Percentiles rank a stretch among this genome's conserved stretches.
These are phyloP conservation scores for Carcharodon carcharias DNA, from an alignment of 2,797 vertebrate genomes.

Conservation along the genomic window DNA sequence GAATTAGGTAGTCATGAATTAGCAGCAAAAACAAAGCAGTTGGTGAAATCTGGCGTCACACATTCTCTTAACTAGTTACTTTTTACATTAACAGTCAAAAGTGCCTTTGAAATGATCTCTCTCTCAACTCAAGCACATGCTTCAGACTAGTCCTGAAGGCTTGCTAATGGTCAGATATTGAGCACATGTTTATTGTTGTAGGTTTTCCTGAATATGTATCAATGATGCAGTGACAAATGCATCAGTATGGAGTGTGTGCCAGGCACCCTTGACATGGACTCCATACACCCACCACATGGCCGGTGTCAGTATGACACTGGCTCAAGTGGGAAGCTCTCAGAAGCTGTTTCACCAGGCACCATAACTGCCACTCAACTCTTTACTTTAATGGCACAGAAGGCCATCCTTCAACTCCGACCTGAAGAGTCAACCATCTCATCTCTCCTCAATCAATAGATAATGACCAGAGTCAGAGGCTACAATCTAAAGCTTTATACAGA, in stretches of 20 bases:
- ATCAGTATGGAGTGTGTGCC: neutral
- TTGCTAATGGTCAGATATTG: neutral
- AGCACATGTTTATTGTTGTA: neutral
- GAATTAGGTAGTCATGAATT: neutral
- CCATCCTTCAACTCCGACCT: neutral
- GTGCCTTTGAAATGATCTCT: neutral
- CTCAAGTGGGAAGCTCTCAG: neutral
- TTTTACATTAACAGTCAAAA: neutral
- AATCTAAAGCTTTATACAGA: neutral
- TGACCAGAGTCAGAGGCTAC: neutral
- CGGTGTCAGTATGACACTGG: neutral
- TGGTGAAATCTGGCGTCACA: neutral
- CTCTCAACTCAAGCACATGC: neutral
- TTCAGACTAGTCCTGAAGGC: neutral
- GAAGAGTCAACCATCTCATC: neutral
- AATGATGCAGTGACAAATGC: neutral
- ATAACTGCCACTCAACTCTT: neutral
- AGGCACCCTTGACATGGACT: neutral
- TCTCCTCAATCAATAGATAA: neutral
- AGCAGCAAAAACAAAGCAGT: neutral
- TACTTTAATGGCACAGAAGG: neutral
- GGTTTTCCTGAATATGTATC: neutral
- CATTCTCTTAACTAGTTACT: neutral
- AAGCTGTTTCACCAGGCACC: neutral
- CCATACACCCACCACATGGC: neutral